These are phyloP conservation scores for Clistopyga incitator DNA, from an alignment of 2,888 invertebrate species.

Conservation along the genomic window DNA sequence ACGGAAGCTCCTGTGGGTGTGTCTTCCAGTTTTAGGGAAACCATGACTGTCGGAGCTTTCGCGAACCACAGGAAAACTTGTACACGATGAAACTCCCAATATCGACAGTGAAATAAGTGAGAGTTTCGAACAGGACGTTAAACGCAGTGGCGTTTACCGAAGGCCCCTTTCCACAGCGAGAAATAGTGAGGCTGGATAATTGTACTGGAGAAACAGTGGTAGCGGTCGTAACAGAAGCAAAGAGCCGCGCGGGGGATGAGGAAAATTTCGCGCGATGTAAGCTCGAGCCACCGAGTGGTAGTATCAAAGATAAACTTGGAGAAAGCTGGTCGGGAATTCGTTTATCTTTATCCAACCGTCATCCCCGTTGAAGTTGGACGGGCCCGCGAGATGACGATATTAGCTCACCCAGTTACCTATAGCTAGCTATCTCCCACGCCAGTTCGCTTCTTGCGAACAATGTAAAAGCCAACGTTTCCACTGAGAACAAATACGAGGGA, in stretches of 20 bases:
- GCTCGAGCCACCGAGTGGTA: conserved; percentile 29
- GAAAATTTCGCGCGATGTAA: conserved; percentile 20
- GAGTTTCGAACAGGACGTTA: conserved; percentile 23
- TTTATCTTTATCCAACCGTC: conserved; percentile 63
- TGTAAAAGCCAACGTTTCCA: conserved; percentile 37
- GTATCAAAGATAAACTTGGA: conserved; percentile 62
- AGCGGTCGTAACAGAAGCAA: conserved; percentile 16
- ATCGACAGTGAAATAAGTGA: conserved; percentile 35
- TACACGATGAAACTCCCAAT: conserved; percentile 24
- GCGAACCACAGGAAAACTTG: conserved; percentile 13
- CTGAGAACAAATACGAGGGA: conserved; percentile 58
- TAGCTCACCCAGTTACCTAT: conserved; percentile 46
- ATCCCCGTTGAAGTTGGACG: conserved; percentile 50
- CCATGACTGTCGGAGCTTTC: background rate
- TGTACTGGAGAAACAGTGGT: conserved; percentile 1
- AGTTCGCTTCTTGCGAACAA: conserved; percentile 33
- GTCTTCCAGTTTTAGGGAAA: background rate
- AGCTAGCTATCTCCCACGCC: background rate
- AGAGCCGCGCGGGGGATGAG: conserved; percentile 1
- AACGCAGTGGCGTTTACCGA: conserved; percentile 9
- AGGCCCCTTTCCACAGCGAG: background rate
- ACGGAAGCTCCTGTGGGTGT: background rate
- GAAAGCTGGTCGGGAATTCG: conserved; percentile 59
- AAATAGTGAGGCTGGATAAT: conserved; percentile 26
- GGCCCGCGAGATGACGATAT: conserved; percentile 52